Conservation (phyloP, 2,113 vertebrate species). For the Lepus timidus region DNA sequence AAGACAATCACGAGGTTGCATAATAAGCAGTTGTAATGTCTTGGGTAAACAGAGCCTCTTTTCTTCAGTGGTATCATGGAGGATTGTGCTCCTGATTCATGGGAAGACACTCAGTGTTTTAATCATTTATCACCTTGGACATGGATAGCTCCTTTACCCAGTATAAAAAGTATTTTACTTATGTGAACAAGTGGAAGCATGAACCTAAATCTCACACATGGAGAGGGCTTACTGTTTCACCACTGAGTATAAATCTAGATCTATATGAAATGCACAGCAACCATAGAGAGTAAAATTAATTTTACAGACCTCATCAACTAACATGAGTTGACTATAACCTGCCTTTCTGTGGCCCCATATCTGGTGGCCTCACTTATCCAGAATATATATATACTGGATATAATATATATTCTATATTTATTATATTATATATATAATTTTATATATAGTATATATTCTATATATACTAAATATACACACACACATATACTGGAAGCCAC, state of each 20-base stretch:
- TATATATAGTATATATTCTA: too few relatives aligned
- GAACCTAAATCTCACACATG: not conserved
- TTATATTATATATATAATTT: too few relatives aligned
- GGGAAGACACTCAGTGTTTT: not conserved
- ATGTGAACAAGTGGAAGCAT: not conserved
- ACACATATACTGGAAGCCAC: not conserved
- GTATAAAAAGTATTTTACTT: conserved; percentile 30
- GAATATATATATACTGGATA: not conserved
- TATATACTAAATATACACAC: too few relatives aligned
- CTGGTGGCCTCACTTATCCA: not conserved
- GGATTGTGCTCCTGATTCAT: conserved; percentile 1
- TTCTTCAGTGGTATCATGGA: not conserved
- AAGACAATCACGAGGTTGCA: not conserved
- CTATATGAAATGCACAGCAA: not conserved
- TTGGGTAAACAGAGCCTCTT: not conserved
- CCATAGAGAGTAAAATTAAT: not conserved
- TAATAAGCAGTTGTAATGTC: not conserved
- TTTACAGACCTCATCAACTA: not conserved
- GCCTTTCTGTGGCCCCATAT: not conserved
- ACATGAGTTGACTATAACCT: not conserved
- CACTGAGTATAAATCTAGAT: not conserved
- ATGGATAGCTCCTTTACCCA: not conserved
- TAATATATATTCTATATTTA: too few relatives aligned
- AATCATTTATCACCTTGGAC: conserved; percentile 33
- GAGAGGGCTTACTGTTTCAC: not conserved